Evolutionary conservation across 2,888 invertebrate species (phyloP).

Genomic region (Agrochola circellaris): DNA sequence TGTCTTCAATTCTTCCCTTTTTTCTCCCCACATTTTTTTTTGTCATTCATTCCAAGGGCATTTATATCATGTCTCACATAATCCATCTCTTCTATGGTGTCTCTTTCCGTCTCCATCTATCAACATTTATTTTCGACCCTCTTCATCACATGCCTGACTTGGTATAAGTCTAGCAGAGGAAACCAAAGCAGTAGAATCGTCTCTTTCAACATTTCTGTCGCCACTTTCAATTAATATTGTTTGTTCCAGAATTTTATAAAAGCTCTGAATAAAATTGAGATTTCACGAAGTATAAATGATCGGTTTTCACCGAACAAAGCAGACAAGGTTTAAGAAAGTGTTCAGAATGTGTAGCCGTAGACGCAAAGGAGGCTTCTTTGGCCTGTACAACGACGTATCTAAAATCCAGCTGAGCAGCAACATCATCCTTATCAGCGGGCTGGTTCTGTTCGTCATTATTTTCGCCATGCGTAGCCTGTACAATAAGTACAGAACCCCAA

Average conservation of each 20-base stretch:
- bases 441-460: slow-evolving; percentile 26
- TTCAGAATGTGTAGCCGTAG: slow-evolving; percentile 62
- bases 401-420: slow-evolving; percentile 46
- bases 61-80: neutral
- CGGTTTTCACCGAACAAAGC: slow-evolving; percentile 52
- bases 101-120: too few species aligned
- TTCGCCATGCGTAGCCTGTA: slow-evolving; percentile 21
- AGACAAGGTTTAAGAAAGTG: slow-evolving; percentile 65
- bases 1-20: neutral
- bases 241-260: slow-evolving; percentile 44
- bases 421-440: slow-evolving; percentile 62
- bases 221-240: neutral
- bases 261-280: slow-evolving; percentile 30
- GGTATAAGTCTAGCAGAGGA: neutral
- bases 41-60: neutral
- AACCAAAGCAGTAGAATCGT: too few species aligned
- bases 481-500: slow-evolving; percentile 3
- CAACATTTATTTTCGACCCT: neutral
- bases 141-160: neutral
- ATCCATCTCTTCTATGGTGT: neutral
- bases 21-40: too few species aligned
- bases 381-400: neutral
- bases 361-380: neutral
- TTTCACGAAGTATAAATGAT: slow-evolving; percentile 64
- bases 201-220: too few species aligned